Percentiles rank a stretch among this genome's conserved stretches.
phyloP scores from a whole-genome alignment of 2,113 vertebrate species.

The Lophius piscatorius region DNA sequence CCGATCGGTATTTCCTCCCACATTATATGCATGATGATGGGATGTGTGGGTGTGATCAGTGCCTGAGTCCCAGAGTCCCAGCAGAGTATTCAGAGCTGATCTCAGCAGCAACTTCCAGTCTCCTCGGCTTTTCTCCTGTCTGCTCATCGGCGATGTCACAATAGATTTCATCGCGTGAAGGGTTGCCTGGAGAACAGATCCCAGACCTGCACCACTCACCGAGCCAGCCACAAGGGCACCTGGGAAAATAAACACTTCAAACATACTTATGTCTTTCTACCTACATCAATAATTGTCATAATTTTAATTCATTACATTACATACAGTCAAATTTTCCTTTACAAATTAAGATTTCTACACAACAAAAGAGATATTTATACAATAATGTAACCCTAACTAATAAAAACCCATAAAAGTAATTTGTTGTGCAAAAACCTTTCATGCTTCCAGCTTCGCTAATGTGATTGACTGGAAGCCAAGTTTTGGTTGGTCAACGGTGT shows the following conservation, averaged over 20 bases:
- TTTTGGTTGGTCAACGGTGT: too few relatives aligned
- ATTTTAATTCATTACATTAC: neutral
- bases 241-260: neutral
- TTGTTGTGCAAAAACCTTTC: too few relatives aligned
- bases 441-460: too few relatives aligned
- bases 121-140: constrained; percentile 86
- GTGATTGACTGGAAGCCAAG: too few relatives aligned
- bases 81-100: constrained; percentile 84
- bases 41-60: neutral
- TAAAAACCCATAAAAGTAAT: too few relatives aligned
- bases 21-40: too few relatives aligned
- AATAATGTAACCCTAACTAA: too few relatives aligned
- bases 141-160: constrained; percentile 88
- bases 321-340: too few relatives aligned
- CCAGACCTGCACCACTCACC: constrained; percentile 28
- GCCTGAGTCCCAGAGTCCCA: constrained; percentile 87
- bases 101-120: constrained; percentile 88
- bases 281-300: too few relatives aligned
- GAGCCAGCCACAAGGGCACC: constrained; percentile 23
- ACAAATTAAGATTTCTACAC: too few relatives aligned
- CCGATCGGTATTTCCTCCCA: too few relatives aligned
- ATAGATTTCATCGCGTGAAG: constrained; percentile 88
- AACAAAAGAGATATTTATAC: too few relatives aligned
- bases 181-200: constrained; percentile 78
- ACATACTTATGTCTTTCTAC: neutral